Conservation (phyloP, 1,140 invertebrate species). For the Drosophila pachea region DNA sequence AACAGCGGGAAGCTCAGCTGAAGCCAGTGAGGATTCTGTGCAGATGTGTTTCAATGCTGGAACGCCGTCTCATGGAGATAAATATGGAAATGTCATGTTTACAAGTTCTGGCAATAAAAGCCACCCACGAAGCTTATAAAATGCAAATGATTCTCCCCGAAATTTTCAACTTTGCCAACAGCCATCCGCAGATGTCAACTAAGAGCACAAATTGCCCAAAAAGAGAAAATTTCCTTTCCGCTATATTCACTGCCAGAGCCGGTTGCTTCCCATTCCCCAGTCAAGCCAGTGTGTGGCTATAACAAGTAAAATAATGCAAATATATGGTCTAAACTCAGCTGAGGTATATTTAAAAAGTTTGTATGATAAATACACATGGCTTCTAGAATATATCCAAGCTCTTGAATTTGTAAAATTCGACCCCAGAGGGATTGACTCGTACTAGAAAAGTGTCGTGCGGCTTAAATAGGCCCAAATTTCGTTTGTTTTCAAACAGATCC, state of each 20-base stretch:
- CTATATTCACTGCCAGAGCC: background rate
- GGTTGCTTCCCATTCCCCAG: background rate
- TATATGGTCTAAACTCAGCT: background rate
- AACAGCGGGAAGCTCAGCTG: background rate
- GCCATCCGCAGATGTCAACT: background rate
- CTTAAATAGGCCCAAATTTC: conserved; percentile 43
- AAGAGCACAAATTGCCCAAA: conserved; percentile 14
- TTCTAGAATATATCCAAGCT: conserved; percentile 23
- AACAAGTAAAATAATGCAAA: background rate
- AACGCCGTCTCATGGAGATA: conserved; percentile 45
- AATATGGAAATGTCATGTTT: conserved; percentile 66
- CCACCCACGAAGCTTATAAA: conserved; percentile 44
- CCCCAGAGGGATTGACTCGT: conserved; percentile 49
- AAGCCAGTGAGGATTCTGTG: conserved; percentile 30
- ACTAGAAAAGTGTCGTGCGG: conserved; percentile 38
- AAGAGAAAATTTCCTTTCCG: conserved; percentile 51
- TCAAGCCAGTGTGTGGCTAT: background rate
- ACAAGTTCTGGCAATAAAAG: conserved; percentile 62
- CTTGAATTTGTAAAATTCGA: conserved; percentile 53
- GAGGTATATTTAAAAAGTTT: background rate
- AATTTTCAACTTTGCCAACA: conserved; percentile 17
- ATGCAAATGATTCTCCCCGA: conserved; percentile 40
- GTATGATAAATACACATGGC: background rate
- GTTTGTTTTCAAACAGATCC: conserved; percentile 46
- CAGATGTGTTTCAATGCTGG: conserved; percentile 5